Conservation (phyloP, 2,797 vertebrate species). For the Leucoraja ocellata region DNA sequence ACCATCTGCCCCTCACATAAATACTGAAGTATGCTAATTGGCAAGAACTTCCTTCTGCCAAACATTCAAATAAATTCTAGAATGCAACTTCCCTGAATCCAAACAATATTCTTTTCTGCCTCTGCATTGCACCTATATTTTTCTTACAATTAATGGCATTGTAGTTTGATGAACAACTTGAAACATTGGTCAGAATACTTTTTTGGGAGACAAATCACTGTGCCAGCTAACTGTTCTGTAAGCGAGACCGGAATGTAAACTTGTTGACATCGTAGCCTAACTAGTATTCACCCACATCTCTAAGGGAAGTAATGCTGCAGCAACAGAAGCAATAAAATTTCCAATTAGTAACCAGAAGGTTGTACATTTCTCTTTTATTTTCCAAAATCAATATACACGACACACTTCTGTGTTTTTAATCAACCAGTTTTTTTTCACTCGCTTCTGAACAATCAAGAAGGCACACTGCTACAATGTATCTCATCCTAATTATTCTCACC, state of each 20-base stretch:
- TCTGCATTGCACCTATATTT: not conserved
- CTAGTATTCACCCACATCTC: not conserved
- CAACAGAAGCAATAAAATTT: not conserved
- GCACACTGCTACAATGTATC: not conserved
- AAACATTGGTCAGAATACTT: not conserved
- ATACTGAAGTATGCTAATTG: not conserved
- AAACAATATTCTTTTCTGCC: not conserved
- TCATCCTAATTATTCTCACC: conserved; percentile 17
- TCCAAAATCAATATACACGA: not conserved
- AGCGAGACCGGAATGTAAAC: not conserved
- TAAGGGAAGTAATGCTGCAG: not conserved
- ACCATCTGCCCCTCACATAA: not conserved
- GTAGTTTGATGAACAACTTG: too few relatives aligned
- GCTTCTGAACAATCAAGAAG: not conserved
- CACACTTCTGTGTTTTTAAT: not conserved
- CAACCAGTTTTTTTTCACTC: not conserved
- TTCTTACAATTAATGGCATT: not conserved
- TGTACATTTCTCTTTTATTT: conserved; percentile 10
- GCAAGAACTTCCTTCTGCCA: not conserved
- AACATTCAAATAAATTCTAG: not conserved
- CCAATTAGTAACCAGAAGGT: not conserved
- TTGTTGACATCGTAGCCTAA: not conserved
- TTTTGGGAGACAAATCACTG: not conserved
- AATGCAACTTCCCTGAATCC: not conserved
- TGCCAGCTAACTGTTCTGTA: not conserved